Evolutionary conservation across 1,140 invertebrate genomes (phyloP).

Genomic region (Chionoecetes opilio): DNA sequence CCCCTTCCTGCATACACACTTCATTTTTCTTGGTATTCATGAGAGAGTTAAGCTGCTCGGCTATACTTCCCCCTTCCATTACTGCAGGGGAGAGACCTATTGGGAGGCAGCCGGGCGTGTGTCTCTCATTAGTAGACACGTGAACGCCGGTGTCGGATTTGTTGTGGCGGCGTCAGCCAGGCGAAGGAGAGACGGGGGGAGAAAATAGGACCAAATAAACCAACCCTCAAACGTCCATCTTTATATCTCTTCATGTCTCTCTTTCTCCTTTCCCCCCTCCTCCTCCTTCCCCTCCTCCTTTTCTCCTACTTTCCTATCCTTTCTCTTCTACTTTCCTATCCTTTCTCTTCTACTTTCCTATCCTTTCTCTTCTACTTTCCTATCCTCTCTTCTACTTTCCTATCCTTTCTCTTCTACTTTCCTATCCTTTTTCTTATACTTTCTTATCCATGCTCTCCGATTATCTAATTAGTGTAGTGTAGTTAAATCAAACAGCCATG

Average conservation of each 20-base stretch:
- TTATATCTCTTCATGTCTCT: neutral
- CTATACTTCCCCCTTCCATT: neutral
- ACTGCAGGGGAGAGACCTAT: conserved; percentile 14
- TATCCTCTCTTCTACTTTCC: no score
- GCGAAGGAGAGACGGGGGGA: no score
- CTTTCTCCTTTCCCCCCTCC: neutral
- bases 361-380: no score
- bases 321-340: no score
- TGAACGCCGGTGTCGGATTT: neutral
- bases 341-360: no score
- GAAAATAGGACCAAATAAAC: no score
- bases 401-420: no score
- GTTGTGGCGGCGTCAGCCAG: neutral
- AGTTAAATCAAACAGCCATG: no score
- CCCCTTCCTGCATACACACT: conserved; percentile 15
- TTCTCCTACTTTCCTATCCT: neutral
- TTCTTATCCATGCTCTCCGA: no score
- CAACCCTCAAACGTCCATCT: neutral
- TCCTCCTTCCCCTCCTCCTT: neutral
- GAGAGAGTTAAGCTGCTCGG: neutral
- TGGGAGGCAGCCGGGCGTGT: neutral
- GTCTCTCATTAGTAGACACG: conserved; percentile 7
- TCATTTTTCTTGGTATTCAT: conserved; percentile 30
- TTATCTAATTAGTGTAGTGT: no score
- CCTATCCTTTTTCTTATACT: no score